A percentile compares a stretch with the other conserved stretches of the same genome.
phyloP scores from a whole-genome alignment of 2,888 invertebrate species.

The Chaitophorus viminalis region DNA sequence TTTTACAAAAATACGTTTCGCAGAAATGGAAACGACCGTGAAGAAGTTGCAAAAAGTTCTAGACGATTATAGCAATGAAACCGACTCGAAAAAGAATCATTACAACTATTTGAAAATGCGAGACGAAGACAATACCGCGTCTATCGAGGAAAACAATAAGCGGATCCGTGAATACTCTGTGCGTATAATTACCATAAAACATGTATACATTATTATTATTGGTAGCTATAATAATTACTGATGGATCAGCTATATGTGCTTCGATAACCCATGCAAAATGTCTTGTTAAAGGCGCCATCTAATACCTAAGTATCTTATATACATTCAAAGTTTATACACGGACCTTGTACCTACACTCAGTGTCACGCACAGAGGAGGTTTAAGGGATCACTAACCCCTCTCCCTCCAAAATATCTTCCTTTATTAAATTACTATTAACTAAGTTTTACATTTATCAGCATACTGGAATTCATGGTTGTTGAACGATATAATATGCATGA shows the following conservation, averaged over 20 bases:
- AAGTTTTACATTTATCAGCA: too few species aligned
- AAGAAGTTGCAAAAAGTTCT: constrained; percentile 68
- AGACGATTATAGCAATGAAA: constrained; percentile 67
- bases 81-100: constrained; percentile 66
- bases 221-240: background rate
- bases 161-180: constrained; percentile 64
- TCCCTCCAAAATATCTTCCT: too few species aligned
- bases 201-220: background rate
- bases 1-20: constrained; percentile 65
- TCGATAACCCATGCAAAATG: too few species aligned
- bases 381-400: too few species aligned
- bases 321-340: too few species aligned
- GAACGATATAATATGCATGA: too few species aligned
- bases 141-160: constrained; percentile 67
- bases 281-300: too few species aligned
- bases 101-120: constrained; percentile 69
- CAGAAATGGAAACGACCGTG: constrained; percentile 70
- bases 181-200: background rate
- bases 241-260: background rate
- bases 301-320: too few species aligned
- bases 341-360: too few species aligned
- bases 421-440: too few species aligned
- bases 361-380: too few species aligned
- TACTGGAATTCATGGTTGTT: too few species aligned
- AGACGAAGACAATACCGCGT: constrained; percentile 70